A percentile compares a stretch with the other conserved stretches of the same genome.
phyloP scores from a whole-genome alignment of 2,113 vertebrate genomes.

The Scatophagus argus region DNA sequence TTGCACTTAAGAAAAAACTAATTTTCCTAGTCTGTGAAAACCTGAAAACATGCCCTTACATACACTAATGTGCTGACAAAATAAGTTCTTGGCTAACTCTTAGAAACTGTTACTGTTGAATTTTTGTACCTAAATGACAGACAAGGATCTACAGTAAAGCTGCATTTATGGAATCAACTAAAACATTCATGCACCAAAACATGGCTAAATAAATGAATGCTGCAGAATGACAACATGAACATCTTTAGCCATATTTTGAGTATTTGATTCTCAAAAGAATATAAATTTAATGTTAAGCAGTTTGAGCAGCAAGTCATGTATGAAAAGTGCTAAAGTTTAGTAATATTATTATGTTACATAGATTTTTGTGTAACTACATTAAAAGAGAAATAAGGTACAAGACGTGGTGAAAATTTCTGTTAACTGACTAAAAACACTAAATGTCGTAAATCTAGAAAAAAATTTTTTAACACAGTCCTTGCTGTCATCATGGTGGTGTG shows the following conservation, averaged over 20 bases:
- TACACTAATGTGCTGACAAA: not conserved
- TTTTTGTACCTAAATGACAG: not conserved
- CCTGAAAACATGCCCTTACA: not conserved
- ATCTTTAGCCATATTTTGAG: not conserved
- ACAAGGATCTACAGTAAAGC: not conserved
- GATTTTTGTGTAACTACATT: conserved; percentile 35
- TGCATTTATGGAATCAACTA: not conserved
- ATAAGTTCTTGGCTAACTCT: not conserved
- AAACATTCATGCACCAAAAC: not conserved
- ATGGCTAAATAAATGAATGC: not conserved
- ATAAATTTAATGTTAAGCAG: conserved; percentile 36
- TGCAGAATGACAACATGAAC: not conserved
- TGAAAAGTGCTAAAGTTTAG: conserved; percentile 54
- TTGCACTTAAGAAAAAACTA: not conserved
- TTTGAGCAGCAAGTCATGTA: conserved; percentile 23
- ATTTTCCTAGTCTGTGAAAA: not conserved
- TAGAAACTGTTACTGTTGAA: not conserved
- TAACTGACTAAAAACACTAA: not conserved
- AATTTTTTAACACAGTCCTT: not conserved
- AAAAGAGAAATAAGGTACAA: conserved; percentile 14
- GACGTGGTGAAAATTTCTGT: not conserved
- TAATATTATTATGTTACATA: conserved; percentile 59
- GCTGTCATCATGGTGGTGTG: conserved; percentile 15
- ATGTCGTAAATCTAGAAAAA: not conserved
- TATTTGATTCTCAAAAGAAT: not conserved